phyloP scores from a whole-genome alignment of 2,113 vertebrate genomes.

The Bubo scandiacus region DNA sequence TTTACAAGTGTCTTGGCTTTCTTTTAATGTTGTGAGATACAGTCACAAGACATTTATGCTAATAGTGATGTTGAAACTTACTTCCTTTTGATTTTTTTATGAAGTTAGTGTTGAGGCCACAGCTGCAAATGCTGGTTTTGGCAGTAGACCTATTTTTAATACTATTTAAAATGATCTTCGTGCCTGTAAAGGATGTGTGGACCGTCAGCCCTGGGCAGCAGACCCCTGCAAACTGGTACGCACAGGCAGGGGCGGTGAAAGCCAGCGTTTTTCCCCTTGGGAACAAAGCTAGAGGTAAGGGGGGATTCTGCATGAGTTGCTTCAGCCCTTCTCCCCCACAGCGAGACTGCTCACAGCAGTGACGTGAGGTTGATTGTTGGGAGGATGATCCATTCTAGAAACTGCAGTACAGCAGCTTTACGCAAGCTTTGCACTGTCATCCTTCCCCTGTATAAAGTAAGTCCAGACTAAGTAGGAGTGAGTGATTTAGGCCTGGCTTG shows the following conservation, averaged over 20 bases:
- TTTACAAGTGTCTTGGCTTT: background rate
- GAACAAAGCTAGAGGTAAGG: background rate
- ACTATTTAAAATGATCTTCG: background rate
- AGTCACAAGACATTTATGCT: background rate
- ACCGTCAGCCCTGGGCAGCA: fast-evolving
- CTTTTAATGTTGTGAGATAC: background rate
- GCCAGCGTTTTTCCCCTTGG: too few species aligned
- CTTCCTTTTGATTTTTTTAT: background rate
- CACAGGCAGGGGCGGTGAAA: fast-evolving
- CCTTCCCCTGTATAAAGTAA: background rate
- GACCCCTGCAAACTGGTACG: too few species aligned
- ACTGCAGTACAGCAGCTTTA: background rate
- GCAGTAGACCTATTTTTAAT: background rate
- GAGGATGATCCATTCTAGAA: background rate
- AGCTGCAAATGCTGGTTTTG: background rate
- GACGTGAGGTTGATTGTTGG: too few species aligned
- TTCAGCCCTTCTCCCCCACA: background rate
- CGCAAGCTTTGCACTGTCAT: fast-evolving
- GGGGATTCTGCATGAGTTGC: fast-evolving
- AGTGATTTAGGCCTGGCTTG: background rate
- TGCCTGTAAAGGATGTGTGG: background rate
- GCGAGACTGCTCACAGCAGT: background rate
- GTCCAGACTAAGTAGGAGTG: background rate
- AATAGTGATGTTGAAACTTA: fast-evolving
- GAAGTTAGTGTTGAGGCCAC: background rate